Evolutionary conservation across 2,113 vertebrate species (phyloP).

Genomic region (Etheostoma spectabile): DNA sequence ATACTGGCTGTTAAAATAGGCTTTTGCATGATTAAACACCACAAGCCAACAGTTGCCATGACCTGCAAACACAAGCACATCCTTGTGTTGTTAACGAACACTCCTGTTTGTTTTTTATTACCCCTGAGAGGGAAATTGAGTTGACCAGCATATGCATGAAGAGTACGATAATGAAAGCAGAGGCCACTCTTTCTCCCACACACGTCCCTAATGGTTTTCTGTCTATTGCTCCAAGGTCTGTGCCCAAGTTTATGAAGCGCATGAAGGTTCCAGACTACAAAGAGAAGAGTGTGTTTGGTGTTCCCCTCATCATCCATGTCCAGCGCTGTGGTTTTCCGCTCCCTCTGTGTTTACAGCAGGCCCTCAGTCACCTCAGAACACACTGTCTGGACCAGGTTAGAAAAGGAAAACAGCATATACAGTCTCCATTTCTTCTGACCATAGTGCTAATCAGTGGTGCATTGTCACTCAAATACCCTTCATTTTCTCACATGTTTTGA

Average conservation of each 20-base stretch:
- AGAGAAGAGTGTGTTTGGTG: constrained; percentile 82
- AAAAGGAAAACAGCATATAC: constrained; percentile 16
- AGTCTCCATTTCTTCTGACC: constrained; percentile 9
- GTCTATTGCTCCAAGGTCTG: constrained; percentile 71
- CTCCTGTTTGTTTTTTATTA: constrained; percentile 53
- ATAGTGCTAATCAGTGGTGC: neutral
- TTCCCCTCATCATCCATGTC: constrained; percentile 92
- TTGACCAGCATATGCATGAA: constrained; percentile 41
- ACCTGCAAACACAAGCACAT: constrained; percentile 39
- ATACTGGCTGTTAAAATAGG: neutral
- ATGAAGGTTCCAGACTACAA: constrained; percentile 81
- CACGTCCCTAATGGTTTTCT: constrained; percentile 57
- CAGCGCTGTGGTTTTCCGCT: constrained; percentile 91
- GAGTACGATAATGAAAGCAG: constrained; percentile 46
- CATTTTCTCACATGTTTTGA: neutral
- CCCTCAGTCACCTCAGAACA: constrained; percentile 89
- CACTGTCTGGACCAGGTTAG: constrained; percentile 96
- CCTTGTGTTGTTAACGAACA: constrained; percentile 45
- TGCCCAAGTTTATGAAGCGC: constrained; percentile 83
- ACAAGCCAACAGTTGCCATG: neutral
- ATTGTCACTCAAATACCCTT: neutral
- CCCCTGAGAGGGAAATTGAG: constrained; percentile 45
- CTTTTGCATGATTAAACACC: neutral
- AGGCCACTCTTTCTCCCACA: constrained; percentile 39
- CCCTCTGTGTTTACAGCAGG: constrained; percentile 94